Base-by-base conservation (phyloP, 2,888 invertebrate species). In the Bugula neritina region DNA sequence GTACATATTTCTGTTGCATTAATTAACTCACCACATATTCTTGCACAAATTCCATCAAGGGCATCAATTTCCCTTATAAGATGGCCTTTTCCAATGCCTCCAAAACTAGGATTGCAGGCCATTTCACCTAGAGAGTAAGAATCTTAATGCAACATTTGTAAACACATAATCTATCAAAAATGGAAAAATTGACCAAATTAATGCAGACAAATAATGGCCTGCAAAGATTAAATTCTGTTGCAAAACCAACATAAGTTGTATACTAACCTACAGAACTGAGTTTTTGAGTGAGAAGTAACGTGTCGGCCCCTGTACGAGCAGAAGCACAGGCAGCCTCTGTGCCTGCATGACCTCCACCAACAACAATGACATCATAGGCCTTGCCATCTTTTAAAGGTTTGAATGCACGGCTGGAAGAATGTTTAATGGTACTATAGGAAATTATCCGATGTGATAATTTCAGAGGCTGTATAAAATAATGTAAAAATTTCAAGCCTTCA, bases 101-200 rank as follows among this genome's bases (percentile, higher is more conserved):
- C 94, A 85, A 94, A 94, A 0, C 93, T 91, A 27, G 94, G 94
- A 85, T 94, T 94, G 80, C 94, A 94, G 0, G 93, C 92, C 94
- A 94, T 94, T 85, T 92, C 93, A 35, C 92, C 91, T 91, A 73
- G n/a, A n/a, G n/a, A n/a, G n/a, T n/a, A n/a, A n/a, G n/a, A n/a
- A n/a, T n/a, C n/a, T n/a, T n/a, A n/a, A n/a, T n/a, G n/a, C n/a
- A n/a, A n/a, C n/a, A n/a, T n/a, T n/a, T n/a, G n/a, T n/a, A n/a
- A n/a, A n/a, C n/a, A n/a, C n/a, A n/a, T n/a, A n/a, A n/a, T n/a
- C n/a, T n/a, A n/a, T n/a, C n/a, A n/a, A n/a, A n/a, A n/a, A n/a
- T n/a, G n/a, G n/a, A n/a, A n/a, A n/a, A n/a, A n/a, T n/a, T n/a
- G n/a, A n/a, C n/a, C n/a, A n/a, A n/a, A n/a, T n/a, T n/a, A n/a